A percentile compares a stretch with the other conserved stretches of the same genome.
These are phyloP conservation scores for Isoperla grammatica DNA, from an alignment of 2,888 invertebrate genomes.

Conservation along the genomic window DNA sequence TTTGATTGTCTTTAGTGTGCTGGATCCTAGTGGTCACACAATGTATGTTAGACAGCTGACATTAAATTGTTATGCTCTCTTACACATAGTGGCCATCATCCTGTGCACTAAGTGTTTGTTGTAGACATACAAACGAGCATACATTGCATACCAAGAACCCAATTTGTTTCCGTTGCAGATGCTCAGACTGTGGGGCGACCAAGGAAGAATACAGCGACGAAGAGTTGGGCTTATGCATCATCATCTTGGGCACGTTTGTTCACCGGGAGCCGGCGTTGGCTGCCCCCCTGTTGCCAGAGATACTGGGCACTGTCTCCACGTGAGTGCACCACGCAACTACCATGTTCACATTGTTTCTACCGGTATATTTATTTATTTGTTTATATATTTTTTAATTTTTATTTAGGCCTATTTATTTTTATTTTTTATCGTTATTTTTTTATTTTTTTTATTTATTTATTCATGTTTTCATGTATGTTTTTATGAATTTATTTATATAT, in stretches of 20 bases:
- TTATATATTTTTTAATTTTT: conserved; percentile 1
- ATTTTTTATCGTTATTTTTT: conserved; percentile 1
- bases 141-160: too few species aligned
- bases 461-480: too few species aligned
- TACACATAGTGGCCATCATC: too few species aligned
- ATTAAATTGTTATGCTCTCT: too few species aligned
- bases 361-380: neutral
- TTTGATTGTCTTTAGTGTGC: too few species aligned
- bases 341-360: neutral
- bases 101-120: too few species aligned
- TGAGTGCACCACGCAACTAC: conserved; percentile 41
- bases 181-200: conserved; percentile 84
- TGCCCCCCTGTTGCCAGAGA: conserved; percentile 88
- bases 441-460: conserved; percentile 2
- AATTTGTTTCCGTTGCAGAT: conserved; percentile 44
- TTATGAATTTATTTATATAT: too few species aligned
- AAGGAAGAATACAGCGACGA: conserved; percentile 95
- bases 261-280: conserved; percentile 93
- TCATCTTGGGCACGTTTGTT: conserved; percentile 90
- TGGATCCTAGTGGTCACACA: too few species aligned
- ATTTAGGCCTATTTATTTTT: conserved; percentile 4
- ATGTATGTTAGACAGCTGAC: too few species aligned
- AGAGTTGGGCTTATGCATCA: conserved; percentile 89
- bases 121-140: too few species aligned
- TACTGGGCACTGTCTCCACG: conserved; percentile 84